Evolutionary conservation across 2,888 invertebrate genomes (phyloP).

Genomic region (Apodemia mormo): DNA sequence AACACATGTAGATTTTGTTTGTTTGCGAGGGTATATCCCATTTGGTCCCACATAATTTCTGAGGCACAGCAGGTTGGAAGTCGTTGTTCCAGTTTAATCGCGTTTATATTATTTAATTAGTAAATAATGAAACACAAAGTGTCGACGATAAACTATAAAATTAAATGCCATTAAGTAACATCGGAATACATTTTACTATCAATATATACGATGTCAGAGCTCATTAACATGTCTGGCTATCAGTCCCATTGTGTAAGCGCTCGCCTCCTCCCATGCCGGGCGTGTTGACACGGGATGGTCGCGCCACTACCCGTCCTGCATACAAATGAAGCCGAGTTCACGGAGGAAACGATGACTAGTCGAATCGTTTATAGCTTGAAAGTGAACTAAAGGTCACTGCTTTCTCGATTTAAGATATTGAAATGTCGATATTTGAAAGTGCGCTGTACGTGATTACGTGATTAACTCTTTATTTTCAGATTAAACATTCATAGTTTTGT

Average conservation of each 20-base stretch:
- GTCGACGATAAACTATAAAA: too few relatives aligned
- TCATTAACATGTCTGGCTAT: background rate
- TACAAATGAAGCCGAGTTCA: background rate
- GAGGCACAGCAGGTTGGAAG: too few relatives aligned
- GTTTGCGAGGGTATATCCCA: too few relatives aligned
- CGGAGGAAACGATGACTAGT: background rate
- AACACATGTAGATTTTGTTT: too few relatives aligned
- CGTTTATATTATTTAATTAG: too few relatives aligned
- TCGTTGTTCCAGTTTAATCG: too few relatives aligned
- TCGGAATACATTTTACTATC: background rate
- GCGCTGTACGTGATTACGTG: background rate
- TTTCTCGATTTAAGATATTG: constrained; percentile 1
- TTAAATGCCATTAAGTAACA: background rate
- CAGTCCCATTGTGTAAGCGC: background rate
- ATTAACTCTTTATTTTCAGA: too few relatives aligned
- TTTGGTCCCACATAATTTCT: too few relatives aligned
- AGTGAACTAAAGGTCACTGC: constrained; percentile 11
- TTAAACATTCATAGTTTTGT: too few relatives aligned
- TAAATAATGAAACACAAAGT: too few relatives aligned
- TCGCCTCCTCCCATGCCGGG: background rate
- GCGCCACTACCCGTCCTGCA: background rate
- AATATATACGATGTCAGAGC: background rate
- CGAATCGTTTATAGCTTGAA: background rate
- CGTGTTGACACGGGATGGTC: background rate
- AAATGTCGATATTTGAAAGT: constrained; percentile 3